Conservation (phyloP, 2,888 invertebrate genomes). For the Callosobruchus maculatus region DNA sequence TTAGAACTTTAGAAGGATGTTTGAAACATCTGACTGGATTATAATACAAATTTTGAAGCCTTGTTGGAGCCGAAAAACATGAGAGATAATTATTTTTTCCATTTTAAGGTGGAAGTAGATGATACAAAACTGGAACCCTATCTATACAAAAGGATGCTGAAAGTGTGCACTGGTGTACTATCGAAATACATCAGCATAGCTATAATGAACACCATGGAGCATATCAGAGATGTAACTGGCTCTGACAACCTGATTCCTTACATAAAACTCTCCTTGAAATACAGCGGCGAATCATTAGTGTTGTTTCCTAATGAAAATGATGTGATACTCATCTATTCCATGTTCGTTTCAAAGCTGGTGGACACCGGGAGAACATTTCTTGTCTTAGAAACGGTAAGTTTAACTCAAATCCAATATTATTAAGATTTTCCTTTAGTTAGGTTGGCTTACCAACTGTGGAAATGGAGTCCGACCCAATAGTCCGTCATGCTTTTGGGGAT, state of each 20-base stretch:
- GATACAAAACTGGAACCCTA: slow-evolving; percentile 20
- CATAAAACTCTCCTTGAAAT: slow-evolving; percentile 52
- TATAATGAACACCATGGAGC: slow-evolving; percentile 64
- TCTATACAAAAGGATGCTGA: slow-evolving; percentile 18
- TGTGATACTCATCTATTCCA: slow-evolving; percentile 57
- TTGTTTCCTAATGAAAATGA: slow-evolving; percentile 58
- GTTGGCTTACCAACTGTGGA: too few species aligned
- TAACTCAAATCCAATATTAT: too few species aligned
- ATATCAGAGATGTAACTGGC: slow-evolving; percentile 57
- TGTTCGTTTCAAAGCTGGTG: slow-evolving; percentile 50
- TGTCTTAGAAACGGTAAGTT: not conserved
- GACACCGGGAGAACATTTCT: slow-evolving; percentile 12
- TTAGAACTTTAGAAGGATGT: too few species aligned
- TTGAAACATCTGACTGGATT: too few species aligned
- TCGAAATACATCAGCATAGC: slow-evolving; percentile 63
- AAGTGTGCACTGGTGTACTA: slow-evolving; percentile 47
- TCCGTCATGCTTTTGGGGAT: too few species aligned
- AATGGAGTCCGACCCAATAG: too few species aligned
- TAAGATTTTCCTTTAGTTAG: too few species aligned
- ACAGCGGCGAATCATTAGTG: slow-evolving; percentile 33
- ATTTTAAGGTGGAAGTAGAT: slow-evolving; percentile 18
- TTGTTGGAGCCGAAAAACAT: too few species aligned
- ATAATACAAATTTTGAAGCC: too few species aligned
- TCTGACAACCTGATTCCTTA: slow-evolving; percentile 58
- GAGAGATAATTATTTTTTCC: too few species aligned